Evolutionary conservation across 1,140 invertebrate species (phyloP), one percentile per base, ranked within the genome.

Genomic region (Drosophila sturtevanti): DNA sequence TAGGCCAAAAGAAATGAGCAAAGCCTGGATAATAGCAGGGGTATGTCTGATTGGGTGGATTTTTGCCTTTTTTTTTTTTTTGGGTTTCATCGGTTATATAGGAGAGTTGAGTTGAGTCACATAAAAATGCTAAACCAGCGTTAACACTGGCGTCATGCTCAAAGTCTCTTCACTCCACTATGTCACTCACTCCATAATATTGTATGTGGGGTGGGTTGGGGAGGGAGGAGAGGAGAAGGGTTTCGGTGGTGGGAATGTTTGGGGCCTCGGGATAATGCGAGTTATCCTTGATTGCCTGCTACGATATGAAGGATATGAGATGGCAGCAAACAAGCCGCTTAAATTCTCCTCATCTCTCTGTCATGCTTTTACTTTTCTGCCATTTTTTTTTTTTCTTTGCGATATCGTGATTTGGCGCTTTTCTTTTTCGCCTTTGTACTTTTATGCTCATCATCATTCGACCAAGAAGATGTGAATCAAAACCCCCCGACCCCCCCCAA

Each of bases 71-170:
- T n/a, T n/a, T n/a, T n/a, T n/a, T n/a, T n/a, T n/a, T n/a, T n/a
- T n/a, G n/a, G n/a, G n/a, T n/a, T n/a, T n/a, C n/a, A n/a, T n/a
- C 61, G 58, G 41, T 16, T 31, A 34, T 27, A 14, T 12, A 59
- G 31, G 72, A 59, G 24, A 68, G 44, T 31, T 12, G 68, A 59
- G 41, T 48, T 48, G 41, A 71, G 63, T 16, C 61, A 68, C 75
- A 87, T 79, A 86, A 86, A 86, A 86, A 87, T 86, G 75, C 82
- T 87, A 86, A 87, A 63, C 66, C 82, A 86, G 82, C 81, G 78
- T 70, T 72, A 31, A 72, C 81, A 68, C 55, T 81, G 81, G 81
- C 81, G 81, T 77, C 81, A 77, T 34, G 52, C 41, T 59, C 27
- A 60, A 55, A 61, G 63, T 52, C 59, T 24, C n/a, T 10, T 24